Base-by-base conservation (phyloP, 2,797 vertebrate species). In the Poecilia gillii region DNA sequence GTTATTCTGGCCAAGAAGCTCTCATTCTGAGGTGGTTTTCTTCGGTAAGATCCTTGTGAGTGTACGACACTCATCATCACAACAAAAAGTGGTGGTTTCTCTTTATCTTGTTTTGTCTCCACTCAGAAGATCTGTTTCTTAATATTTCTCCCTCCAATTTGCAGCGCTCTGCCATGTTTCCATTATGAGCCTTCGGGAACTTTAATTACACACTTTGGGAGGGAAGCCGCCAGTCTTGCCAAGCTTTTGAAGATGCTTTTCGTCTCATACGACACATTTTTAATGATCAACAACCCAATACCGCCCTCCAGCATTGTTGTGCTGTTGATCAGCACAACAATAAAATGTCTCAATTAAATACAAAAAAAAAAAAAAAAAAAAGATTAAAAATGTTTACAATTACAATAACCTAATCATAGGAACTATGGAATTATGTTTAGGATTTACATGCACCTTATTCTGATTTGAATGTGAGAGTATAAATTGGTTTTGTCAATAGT, bases 201-300 rank as follows among this genome's bases (percentile, higher is more conserved):
- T 76, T 92, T 93, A 94, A 95, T 95, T 92, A 87, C 85, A 78
- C 89, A 91, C 88, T 79, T 85, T 91, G 89, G 90, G 90, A 91
- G 87, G 88, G 76, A 74, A 88, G 80, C 89, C 68, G 75, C 81
- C 82, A 83, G 89, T 85, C 85, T 85, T 86, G 81, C 88, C 85
- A 85, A 83, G 88, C 84, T 91, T 93, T 93, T 92, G 86, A 94
- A 93, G 91, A 84, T 77, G 79, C 75, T 82, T 55, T 59, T 81
- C 85, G 88, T 83, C 83, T 85, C 84, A 84, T 89, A 91, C 87
- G 91, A 93, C 93, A 83, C 88, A 89, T 90, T 91, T 94, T 93
- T 93, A 93, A 95, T 93, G 90, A 95, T 87, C 47, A 1, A 57
- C 33, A 14, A 36, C 72, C 68, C 53, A n/a, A 9, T 12, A 12